phyloP scores from a whole-genome alignment of 1,140 invertebrate species.

The Chlorops oryzae region DNA sequence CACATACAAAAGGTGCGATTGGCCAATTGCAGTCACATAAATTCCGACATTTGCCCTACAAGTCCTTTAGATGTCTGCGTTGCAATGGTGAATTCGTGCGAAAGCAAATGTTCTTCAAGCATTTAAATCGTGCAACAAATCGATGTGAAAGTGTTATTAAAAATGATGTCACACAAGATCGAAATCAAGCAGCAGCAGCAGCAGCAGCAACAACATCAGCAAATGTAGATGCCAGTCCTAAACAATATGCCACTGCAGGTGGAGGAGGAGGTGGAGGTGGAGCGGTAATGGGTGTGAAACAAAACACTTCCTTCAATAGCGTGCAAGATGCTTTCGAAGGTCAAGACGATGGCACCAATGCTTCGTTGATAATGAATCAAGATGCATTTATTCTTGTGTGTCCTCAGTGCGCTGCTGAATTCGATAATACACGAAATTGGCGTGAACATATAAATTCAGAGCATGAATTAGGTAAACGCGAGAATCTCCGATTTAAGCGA shows the following conservation, averaged over 20 bases:
- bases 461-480: conserved; percentile 25
- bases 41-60: conserved; percentile 39
- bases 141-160: conserved; percentile 25
- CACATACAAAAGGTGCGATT: conserved; percentile 42
- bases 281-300: not conserved
- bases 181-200: not conserved
- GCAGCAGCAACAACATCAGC: not conserved
- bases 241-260: not conserved
- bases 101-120: conserved; percentile 45
- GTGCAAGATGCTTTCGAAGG: not conserved
- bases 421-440: conserved; percentile 23
- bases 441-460: conserved; percentile 33
- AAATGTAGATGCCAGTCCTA: not conserved
- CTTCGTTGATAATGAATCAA: conserved; percentile 8
- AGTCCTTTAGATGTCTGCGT: conserved; percentile 38
- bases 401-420: conserved; percentile 35
- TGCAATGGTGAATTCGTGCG: conserved; percentile 38
- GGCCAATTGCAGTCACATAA: conserved; percentile 43
- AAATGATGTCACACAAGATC: not conserved
- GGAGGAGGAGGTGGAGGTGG: not conserved
- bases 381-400: conserved; percentile 26
- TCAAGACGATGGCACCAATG: conserved; percentile 11
- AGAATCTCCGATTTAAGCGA: conserved; percentile 27
- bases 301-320: not conserved
- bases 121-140: conserved; percentile 37